phyloP scores from a whole-genome alignment of 30 jellyfish, hydroid and myxozoan species.

The Calvadosia cruxmelitensis region DNA sequence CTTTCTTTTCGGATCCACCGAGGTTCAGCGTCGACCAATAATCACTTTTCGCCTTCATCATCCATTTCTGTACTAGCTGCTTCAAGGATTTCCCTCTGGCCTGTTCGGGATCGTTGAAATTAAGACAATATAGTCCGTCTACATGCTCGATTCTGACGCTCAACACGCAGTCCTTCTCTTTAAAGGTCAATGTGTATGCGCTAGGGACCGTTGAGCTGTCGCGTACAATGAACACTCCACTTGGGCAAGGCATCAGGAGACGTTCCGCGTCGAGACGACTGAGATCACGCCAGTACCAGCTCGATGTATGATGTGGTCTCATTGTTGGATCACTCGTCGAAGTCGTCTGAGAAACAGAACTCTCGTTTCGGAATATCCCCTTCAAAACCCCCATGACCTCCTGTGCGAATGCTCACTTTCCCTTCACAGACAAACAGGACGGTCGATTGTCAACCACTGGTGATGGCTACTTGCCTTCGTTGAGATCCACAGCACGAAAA shows the following conservation, averaged over 20 bases:
- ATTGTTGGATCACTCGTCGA: neutral
- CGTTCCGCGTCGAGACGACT: neutral
- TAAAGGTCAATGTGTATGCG: neutral
- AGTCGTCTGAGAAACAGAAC: neutral
- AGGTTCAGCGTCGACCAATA: neutral
- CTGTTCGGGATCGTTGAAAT: neutral
- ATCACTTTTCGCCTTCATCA: neutral
- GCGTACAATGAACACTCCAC: neutral
- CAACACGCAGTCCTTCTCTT: neutral
- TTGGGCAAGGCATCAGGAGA: neutral
- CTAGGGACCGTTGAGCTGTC: neutral
- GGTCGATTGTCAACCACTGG: too few relatives aligned
- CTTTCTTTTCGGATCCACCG: neutral
- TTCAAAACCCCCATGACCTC: neutral
- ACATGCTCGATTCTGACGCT: neutral
- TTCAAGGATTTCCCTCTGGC: neutral
- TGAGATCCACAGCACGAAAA: too few relatives aligned
- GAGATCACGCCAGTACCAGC: neutral
- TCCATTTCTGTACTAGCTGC: neutral
- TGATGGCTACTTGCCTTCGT: too few relatives aligned
- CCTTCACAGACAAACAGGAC: too few relatives aligned
- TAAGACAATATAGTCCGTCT: neutral
- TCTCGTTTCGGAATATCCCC: neutral
- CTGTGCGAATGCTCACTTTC: too few relatives aligned
- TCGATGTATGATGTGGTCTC: neutral